A percentile compares a stretch with the other conserved stretches of the same genome.
phyloP scores from a whole-genome alignment of 2,888 invertebrate species.

The Falcaria lacertinaria region DNA sequence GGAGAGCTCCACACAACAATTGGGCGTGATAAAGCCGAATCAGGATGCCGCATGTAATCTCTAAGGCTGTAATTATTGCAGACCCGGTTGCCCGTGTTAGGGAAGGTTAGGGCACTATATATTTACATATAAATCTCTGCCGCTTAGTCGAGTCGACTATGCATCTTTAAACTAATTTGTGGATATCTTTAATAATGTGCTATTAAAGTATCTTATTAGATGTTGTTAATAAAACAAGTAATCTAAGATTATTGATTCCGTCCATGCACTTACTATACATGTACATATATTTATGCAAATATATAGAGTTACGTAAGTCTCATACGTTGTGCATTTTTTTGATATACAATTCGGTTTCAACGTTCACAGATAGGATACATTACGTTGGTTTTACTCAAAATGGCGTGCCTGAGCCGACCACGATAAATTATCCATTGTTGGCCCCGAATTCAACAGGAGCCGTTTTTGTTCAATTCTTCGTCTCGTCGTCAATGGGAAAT shows the following conservation, averaged over 20 bases:
- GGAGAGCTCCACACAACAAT: conserved; percentile 47
- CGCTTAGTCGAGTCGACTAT: neutral
- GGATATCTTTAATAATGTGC: no score
- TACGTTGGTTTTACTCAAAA: conserved; percentile 53
- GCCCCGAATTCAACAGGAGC: conserved; percentile 66
- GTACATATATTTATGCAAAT: no score
- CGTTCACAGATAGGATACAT: no score
- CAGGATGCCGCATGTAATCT: conserved; percentile 37
- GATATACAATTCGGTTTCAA: no score
- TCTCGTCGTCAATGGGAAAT: conserved; percentile 74
- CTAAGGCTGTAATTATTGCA: conserved; percentile 35
- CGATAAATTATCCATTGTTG: conserved; percentile 77
- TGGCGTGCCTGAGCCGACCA: conserved; percentile 51
- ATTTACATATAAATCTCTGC: neutral
- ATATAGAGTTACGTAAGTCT: no score
- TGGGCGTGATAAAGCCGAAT: conserved; percentile 43
- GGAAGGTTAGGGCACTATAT: neutral
- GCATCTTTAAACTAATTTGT: neutral
- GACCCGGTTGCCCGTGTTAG: conserved; percentile 10
- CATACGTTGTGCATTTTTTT: no score
- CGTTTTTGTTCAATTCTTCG: conserved; percentile 78
- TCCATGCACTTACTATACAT: no score
- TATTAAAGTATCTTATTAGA: no score
- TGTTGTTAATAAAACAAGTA: no score
- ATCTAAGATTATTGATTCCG: no score